Evolutionary conservation across 2,113 vertebrate genomes (phyloP).

Genomic region (Xiphophorus hellerii): DNA sequence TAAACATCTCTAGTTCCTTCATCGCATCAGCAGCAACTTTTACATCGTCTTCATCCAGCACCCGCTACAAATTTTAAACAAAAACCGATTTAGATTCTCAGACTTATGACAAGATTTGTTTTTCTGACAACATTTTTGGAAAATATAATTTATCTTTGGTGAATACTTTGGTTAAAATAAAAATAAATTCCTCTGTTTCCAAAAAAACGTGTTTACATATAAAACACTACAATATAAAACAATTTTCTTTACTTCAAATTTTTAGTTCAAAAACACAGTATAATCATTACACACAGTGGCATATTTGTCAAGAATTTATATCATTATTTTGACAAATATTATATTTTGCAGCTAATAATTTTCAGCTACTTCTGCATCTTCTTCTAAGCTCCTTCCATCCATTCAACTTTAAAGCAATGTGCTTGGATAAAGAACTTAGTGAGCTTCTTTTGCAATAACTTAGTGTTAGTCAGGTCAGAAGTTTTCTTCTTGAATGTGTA

Average conservation of each 20-base stretch:
- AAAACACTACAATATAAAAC: too few relatives aligned
- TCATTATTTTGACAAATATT: neutral
- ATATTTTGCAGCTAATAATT: neutral
- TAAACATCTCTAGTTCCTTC: conserved; percentile 94
- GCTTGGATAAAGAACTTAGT: neutral
- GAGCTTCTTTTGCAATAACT: too few relatives aligned
- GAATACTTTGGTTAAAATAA: too few relatives aligned
- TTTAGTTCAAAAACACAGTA: too few relatives aligned
- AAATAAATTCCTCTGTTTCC: too few relatives aligned
- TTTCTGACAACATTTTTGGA: neutral
- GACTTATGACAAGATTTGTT: neutral
- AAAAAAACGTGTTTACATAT: too few relatives aligned
- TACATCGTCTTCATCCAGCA: conserved; percentile 95
- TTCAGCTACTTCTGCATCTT: neutral
- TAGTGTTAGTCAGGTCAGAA: too few relatives aligned
- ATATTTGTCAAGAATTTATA: too few relatives aligned
- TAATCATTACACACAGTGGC: too few relatives aligned
- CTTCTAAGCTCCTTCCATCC: neutral
- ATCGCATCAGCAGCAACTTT: conserved; percentile 94
- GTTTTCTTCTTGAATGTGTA: too few relatives aligned
- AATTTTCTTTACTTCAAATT: too few relatives aligned
- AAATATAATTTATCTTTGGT: too few relatives aligned
- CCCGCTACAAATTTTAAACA: conserved; percentile 37
- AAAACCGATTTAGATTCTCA: neutral
- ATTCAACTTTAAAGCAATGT: neutral